Evolutionary conservation across 2,113 vertebrate genomes (phyloP).

Genomic region (Ammodytes marinus): DNA sequence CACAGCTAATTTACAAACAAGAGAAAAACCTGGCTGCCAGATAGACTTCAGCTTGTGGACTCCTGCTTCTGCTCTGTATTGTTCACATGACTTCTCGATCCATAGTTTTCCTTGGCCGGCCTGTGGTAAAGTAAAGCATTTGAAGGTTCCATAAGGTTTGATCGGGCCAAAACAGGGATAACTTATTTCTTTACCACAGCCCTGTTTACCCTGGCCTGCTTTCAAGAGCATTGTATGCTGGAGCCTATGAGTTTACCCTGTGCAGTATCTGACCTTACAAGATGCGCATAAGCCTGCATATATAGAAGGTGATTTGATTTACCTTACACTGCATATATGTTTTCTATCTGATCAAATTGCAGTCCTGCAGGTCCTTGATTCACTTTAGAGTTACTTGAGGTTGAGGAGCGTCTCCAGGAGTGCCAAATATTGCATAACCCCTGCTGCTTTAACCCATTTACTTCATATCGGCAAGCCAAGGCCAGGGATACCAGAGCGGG

Average conservation of each 20-base stretch:
- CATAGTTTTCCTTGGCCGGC: slow-evolving; percentile 47
- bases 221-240: slow-evolving; percentile 46
- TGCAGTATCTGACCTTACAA: slow-evolving; percentile 73
- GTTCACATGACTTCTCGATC: slow-evolving; percentile 50
- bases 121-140: slow-evolving; percentile 40
- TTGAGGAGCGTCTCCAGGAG: slow-evolving; percentile 80
- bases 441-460: slow-evolving; percentile 86
- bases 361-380: slow-evolving; percentile 81
- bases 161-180: slow-evolving; percentile 47
- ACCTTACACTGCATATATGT: slow-evolving; percentile 54
- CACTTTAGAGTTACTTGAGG: slow-evolving; percentile 81
- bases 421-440: slow-evolving; percentile 81
- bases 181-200: slow-evolving; percentile 31
- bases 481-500: slow-evolving; percentile 64
- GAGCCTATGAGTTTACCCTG: slow-evolving; percentile 6
- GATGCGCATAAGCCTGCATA: slow-evolving; percentile 60
- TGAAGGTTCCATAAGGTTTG: slow-evolving; percentile 51
- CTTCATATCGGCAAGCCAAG: slow-evolving; percentile 71
- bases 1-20: slow-evolving; percentile 84
- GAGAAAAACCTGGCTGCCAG: slow-evolving; percentile 59
- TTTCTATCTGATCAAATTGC: slow-evolving; percentile 82
- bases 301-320: slow-evolving; percentile 80
- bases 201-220: slow-evolving; percentile 52
- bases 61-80: slow-evolving; percentile 37
- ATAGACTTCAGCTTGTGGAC: slow-evolving; percentile 57